Base-by-base conservation (phyloP, 2,888 invertebrate species). In the Drosophila trichaetosa region DNA sequence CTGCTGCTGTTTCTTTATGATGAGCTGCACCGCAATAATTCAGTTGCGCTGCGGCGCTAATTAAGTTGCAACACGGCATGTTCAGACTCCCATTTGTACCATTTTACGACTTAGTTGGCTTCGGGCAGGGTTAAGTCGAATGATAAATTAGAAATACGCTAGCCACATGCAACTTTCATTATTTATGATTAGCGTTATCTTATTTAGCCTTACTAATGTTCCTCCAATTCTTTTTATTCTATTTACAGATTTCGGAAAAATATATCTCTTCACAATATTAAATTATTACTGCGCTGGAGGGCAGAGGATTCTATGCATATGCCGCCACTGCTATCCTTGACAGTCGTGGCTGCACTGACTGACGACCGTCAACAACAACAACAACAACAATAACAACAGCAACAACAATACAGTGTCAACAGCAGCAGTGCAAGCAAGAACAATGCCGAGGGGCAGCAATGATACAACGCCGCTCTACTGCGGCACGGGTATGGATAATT, bases 401-500 rank as follows among this genome's bases (percentile, higher is more conserved):
- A 59, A 62, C 68, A 34, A 72, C 65, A 75, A 51, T 31, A 51
- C n/a, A 51, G 51, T 6, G n/a, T 51, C n/a, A 65, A 56, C 21
- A 75, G 31, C 57, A 67, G 70, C 53, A 77, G 76, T 13, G 13
- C 60, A 73, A 40, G 29, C 57, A 31, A 24, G 21, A 68, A 76
- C 74, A 77, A 80, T 82, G 86, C 63, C 78, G 59, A 75, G 79
- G 76, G 76, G 79, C 74, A 88, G 71, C 74, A 87, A 91, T 81
- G 84, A 88, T 73, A 88, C 91, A 66, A 81, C 79, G 67, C 89
- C 91, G 74, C 82, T 80, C 52, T 92, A 91, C 67, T 92, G 92
- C 80, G 92, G 92, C 73, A 81, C 89, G 60, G 88, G 87, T 80
- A 81, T 91, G 87, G 92, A 92, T 82, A 88, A 91, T 83, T 92